Evolutionary conservation across 2,888 invertebrate species (phyloP).

Genomic region (Laothoe populi): DNA sequence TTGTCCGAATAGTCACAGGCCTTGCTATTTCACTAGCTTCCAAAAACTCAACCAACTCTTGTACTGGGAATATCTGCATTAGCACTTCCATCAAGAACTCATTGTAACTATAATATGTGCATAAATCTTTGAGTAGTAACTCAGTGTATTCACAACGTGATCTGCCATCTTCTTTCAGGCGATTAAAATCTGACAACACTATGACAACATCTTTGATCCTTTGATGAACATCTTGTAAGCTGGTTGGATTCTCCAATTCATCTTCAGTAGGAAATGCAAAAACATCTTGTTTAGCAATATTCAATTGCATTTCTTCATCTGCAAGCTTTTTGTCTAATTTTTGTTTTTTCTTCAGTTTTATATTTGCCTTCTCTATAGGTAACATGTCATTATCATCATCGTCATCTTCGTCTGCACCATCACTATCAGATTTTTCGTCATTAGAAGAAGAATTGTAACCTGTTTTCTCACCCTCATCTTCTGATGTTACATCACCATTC

Average conservation of each 20-base stretch:
- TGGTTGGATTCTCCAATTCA: conserved; percentile 88
- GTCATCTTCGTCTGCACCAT: conserved; percentile 57
- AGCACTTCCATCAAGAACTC: conserved; percentile 96
- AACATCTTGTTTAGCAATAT: conserved; percentile 89
- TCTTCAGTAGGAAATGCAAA: conserved; percentile 92
- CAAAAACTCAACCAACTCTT: conserved; percentile 95
- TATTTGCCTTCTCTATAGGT: conserved; percentile 94
- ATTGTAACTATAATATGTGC: conserved; percentile 98
- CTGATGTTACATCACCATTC: conserved; percentile 60
- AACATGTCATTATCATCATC: conserved; percentile 88
- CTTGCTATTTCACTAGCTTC: conserved; percentile 98
- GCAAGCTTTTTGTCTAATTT: conserved; percentile 88
- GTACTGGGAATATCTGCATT: conserved; percentile 94
- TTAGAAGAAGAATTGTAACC: conserved; percentile 70
- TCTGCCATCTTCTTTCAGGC: conserved; percentile 87
- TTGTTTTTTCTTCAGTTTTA: conserved; percentile 90
- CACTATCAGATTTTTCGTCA: conserved; percentile 60
- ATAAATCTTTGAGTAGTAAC: conserved; percentile 93
- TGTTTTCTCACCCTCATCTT: conserved; percentile 64
- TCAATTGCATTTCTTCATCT: conserved; percentile 92
- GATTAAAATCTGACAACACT: conserved; percentile 92
- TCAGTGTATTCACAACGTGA: conserved; percentile 93
- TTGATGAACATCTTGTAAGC: conserved; percentile 93
- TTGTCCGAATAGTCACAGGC: conserved; percentile 97
- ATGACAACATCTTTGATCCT: conserved; percentile 94